A percentile compares a stretch with the other conserved stretches of the same genome.
phyloP scores from a whole-genome alignment of 2,797 vertebrate species.

The Poeciliopsis infans region DNA sequence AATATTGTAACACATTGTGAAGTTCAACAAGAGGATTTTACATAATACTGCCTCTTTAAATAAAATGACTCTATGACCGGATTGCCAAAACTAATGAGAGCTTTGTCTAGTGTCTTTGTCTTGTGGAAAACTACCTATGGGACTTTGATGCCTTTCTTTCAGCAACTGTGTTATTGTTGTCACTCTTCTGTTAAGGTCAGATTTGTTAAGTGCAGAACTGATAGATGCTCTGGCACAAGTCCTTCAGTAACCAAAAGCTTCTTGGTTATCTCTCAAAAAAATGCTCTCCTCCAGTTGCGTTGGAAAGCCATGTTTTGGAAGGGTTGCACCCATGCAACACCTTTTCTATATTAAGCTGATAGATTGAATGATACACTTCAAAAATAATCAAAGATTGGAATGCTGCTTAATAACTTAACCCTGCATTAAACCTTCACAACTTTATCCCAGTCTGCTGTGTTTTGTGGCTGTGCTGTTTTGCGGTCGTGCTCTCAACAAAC shows the following conservation, averaged over 20 bases:
- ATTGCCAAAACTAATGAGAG: slow-evolving; percentile 22
- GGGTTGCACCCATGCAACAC: not conserved
- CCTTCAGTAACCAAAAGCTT: not conserved
- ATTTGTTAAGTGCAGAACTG: not conserved
- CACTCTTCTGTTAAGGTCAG: not conserved
- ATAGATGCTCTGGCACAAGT: not conserved
- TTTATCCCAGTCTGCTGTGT: not conserved
- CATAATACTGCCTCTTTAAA: not conserved
- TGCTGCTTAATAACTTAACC: not conserved
- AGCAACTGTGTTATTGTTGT: not conserved
- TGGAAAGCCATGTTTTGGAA: not conserved
- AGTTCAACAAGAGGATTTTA: too few species aligned
- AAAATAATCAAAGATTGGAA: not conserved
- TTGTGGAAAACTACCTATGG: not conserved
- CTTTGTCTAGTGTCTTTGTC: slow-evolving; percentile 11
- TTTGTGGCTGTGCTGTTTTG: not conserved
- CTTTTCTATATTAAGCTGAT: not conserved
- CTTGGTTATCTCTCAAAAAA: not conserved
- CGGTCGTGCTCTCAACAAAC: not conserved
- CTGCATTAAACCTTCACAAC: not conserved
- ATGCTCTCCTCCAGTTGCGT: not conserved
- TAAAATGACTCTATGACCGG: not conserved
- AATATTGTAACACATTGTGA: too few species aligned
- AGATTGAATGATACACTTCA: not conserved
- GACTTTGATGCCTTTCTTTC: not conserved